Conservation (phyloP, 2,888 invertebrate species). For the Dione juno region DNA sequence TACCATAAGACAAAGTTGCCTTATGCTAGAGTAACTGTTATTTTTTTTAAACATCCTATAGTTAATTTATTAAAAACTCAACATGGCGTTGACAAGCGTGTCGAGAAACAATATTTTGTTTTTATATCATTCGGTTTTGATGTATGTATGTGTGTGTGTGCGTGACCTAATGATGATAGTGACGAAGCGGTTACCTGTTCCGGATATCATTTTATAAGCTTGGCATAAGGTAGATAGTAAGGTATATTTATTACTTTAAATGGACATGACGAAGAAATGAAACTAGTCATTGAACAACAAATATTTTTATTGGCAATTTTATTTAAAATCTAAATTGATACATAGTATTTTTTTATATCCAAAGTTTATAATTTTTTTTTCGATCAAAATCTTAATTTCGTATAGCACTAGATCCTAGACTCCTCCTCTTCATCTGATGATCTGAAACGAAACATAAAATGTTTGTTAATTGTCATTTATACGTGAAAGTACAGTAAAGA, state of each 20-base stretch:
- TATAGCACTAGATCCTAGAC: no score
- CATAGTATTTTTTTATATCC: no score
- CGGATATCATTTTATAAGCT: constrained; percentile 17
- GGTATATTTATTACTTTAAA: background rate
- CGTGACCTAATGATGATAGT: constrained; percentile 60
- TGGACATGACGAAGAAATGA: background rate
- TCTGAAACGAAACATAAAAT: background rate
- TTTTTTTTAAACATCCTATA: constrained; percentile 37
- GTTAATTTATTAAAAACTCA: constrained; percentile 67
- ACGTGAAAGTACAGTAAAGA: background rate
- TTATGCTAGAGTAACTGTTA: constrained; percentile 36
- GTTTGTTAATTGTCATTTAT: no score
- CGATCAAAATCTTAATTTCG: no score
- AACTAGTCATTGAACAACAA: background rate
- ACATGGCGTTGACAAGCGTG: constrained; percentile 72
- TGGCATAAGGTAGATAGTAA: background rate
- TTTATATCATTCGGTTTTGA: constrained; percentile 64
- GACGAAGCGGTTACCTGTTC: constrained; percentile 59
- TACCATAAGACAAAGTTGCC: constrained; percentile 39
- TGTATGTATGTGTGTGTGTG: constrained; percentile 36
- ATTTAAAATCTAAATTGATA: no score
- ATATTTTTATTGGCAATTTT: background rate
- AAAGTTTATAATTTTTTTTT: no score
- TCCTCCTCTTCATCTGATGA: background rate
- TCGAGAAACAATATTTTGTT: constrained; percentile 71